These are phyloP conservation scores for Scylla paramamosain DNA, from an alignment of 1,140 invertebrate species.

Conservation along the genomic window DNA sequence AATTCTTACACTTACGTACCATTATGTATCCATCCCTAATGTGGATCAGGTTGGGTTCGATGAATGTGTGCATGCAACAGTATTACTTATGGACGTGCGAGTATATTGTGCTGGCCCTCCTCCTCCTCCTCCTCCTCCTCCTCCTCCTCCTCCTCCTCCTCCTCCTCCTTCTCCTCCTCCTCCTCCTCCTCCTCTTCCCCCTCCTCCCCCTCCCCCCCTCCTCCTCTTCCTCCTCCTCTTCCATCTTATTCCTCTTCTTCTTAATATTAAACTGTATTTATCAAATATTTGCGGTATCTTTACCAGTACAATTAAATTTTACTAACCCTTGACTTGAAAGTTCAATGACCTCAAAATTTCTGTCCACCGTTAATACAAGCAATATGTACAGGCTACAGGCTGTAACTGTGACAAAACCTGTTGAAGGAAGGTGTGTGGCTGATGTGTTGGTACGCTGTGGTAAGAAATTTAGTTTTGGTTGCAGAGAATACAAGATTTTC, in stretches of 20 bases:
- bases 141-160: no score
- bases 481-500: conserved; percentile 14
- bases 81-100: background rate
- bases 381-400: background rate
- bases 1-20: background rate
- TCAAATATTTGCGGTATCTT: background rate
- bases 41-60: background rate
- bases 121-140: no score
- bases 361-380: background rate
- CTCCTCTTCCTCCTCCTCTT: no score
- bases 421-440: background rate
- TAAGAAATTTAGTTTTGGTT: background rate
- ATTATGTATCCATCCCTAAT: background rate
- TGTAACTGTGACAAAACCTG: background rate
- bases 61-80: background rate
- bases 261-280: background rate
- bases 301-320: background rate
- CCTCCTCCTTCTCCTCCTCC: no score
- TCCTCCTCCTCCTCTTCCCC: no score
- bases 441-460: background rate
- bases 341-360: background rate
- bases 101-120: background rate
- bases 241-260: no score
- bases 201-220: no score
- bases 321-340: background rate